These are phyloP conservation scores for Xylocampa areola DNA, from an alignment of 2,888 invertebrate species.

Conservation along the genomic window DNA sequence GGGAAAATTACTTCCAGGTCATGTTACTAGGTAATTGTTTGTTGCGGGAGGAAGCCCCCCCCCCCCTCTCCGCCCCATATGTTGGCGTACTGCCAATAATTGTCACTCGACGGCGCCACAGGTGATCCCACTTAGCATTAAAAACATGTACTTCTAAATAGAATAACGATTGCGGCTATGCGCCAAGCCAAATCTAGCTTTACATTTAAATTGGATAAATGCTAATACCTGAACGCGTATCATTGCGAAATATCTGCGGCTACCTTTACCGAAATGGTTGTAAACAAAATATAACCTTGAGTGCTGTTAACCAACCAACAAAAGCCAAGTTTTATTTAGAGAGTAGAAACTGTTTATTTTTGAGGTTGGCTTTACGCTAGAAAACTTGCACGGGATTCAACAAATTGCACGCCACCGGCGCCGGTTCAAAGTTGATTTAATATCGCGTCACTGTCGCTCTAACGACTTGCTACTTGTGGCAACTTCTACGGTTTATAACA, in stretches of 20 bases:
- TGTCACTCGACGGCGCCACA: slow-evolving; percentile 24
- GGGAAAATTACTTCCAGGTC: slow-evolving; percentile 20
- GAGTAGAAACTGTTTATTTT: slow-evolving; percentile 35
- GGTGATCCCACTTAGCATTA: slow-evolving; percentile 20
- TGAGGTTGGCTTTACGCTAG: slow-evolving; percentile 17
- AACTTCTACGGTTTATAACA: slow-evolving; percentile 32
- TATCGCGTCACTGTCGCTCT: slow-evolving; percentile 41
- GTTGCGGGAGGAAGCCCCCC: neutral
- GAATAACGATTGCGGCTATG: slow-evolving; percentile 6
- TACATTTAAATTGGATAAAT: slow-evolving; percentile 9
- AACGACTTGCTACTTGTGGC: slow-evolving; percentile 29
- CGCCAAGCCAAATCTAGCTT: slow-evolving; percentile 5
- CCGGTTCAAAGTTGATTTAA: slow-evolving; percentile 53
- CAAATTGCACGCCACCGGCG: slow-evolving; percentile 20
- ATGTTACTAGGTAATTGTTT: slow-evolving; percentile 20
- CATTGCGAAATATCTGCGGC: slow-evolving; percentile 9
- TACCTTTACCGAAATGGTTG: slow-evolving; percentile 10
- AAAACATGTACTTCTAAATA: slow-evolving; percentile 6
- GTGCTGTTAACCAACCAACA: slow-evolving; percentile 10
- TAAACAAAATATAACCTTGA: slow-evolving; percentile 16
- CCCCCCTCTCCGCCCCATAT: neutral
- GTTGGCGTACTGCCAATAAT: slow-evolving; percentile 28
- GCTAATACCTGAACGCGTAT: slow-evolving; percentile 5
- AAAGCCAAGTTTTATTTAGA: slow-evolving; percentile 19
- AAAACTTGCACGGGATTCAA: slow-evolving; percentile 28